These are phyloP conservation scores for Drosophila ustulata DNA, from an alignment of 2,888 invertebrate species.

Conservation along the genomic window DNA sequence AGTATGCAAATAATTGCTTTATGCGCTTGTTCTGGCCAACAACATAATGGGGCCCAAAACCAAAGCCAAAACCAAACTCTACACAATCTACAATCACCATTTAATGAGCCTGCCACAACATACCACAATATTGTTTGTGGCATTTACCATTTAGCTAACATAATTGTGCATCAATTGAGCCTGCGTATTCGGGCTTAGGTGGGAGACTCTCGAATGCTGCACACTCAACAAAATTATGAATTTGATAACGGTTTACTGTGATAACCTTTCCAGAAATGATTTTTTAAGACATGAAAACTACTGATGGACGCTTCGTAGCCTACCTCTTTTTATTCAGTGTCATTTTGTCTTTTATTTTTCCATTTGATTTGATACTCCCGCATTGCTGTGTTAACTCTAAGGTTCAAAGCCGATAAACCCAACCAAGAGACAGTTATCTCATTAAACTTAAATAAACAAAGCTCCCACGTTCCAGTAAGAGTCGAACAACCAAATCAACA, in stretches of 20 bases:
- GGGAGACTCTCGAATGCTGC: neutral
- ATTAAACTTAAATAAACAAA: constrained; percentile 42
- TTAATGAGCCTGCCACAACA: constrained; percentile 62
- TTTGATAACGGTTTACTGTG: neutral
- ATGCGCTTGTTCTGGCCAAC: constrained; percentile 61
- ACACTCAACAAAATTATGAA: constrained; percentile 1
- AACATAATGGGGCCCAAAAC: constrained; percentile 41
- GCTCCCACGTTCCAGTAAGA: constrained; percentile 78
- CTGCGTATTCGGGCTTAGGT: constrained; percentile 4
- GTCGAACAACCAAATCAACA: constrained; percentile 63
- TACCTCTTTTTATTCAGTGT: neutral
- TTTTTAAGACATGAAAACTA: neutral
- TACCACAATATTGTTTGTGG: constrained; percentile 14
- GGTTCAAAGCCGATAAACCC: constrained; percentile 42
- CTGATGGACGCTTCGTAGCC: neutral
- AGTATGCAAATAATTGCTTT: constrained; percentile 78
- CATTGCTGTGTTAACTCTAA: constrained; percentile 18
- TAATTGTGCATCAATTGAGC: constrained; percentile 63
- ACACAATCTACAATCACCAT: constrained; percentile 57
- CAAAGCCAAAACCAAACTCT: constrained; percentile 30
- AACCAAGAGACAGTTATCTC: constrained; percentile 43
- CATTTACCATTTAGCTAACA: constrained; percentile 39
- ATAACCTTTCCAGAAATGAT: neutral
- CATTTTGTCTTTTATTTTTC: neutral
- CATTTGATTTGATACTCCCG: constrained; percentile 11